Evolutionary conservation across 2,797 vertebrate species (phyloP), one percentile per base, ranked within the genome.

Genomic region (Danio aesculapii): DNA sequence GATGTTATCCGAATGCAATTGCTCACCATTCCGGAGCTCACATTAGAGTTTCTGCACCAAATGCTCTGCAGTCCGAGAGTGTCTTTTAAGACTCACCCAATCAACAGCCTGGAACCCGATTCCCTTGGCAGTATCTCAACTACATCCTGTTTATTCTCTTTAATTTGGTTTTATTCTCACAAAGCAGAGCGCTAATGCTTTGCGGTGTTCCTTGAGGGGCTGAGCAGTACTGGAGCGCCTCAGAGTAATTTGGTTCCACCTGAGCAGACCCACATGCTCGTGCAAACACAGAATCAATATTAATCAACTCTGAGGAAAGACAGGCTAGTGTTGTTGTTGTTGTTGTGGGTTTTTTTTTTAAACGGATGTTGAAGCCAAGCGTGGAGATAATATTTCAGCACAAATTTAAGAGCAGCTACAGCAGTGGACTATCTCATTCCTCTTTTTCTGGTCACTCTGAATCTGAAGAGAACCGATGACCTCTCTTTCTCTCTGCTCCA

Each of bases 271-370:
- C 83, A 75, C 83, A 84, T 70, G 88, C 86, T 88, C 72, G 81
- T 88, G 88, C 87, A 91, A 90, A 90, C 85, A 88, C 88, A 87
- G 86, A 90, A 92, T 93, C 93, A 91, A 93, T 93, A 92, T 87
- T 88, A 91, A 93, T 93, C 80, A 91, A 93, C 88, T 91, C 17
- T 77, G 67, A 16, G 84, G 85, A 59, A 83, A 84, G 30, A 77
- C 64, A 81, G 77, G 30, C 8, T 47, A 82, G 73, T 41, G 77
- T 85, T 81, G 63, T 50, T 41, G 8, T 8, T 55, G 14, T 52
- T 49, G 1, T 39, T 8, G 10, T 53, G 0, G 50, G 0, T 47
- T 16, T 57, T 75, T 85, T 90, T 86, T 89, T 84, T 62, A 72
- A 88, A 87, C 81, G 82, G 86, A 87, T 85, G 87, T 87, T 90